phyloP scores from a whole-genome alignment of 2,113 vertebrate genomes.

The Eptesicus fuscus region DNA sequence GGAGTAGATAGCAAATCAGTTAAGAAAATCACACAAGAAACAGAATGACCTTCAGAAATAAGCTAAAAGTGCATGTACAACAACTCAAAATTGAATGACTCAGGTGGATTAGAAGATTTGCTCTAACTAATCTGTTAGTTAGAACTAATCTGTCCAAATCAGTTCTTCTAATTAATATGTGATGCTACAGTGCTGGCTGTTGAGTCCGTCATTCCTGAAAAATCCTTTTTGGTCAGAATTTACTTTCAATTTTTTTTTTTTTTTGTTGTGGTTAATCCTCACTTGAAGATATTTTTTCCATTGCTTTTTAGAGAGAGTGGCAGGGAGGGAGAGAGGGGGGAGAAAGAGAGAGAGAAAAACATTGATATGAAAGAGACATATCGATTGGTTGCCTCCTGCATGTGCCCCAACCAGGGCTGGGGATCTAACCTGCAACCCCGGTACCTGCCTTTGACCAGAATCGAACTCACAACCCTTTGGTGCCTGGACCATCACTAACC shows the following conservation, averaged over 20 bases:
- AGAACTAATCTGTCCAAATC: background rate
- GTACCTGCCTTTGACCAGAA: no score
- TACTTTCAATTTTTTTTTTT: background rate
- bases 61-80: slow-evolving; percentile 19
- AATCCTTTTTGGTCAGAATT: slow-evolving; percentile 1
- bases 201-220: background rate
- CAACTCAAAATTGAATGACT: slow-evolving; percentile 46
- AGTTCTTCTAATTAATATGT: background rate
- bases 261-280: no score
- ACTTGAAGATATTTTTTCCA: no score
- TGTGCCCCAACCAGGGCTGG: no score
- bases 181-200: background rate
- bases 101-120: background rate
- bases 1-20: slow-evolving; percentile 10
- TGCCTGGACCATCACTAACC: no score
- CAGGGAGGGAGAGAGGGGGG: no score
- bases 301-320: no score
- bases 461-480: no score
- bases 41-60: slow-evolving; percentile 44
- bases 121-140: background rate
- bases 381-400: no score
- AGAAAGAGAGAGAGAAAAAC: no score
- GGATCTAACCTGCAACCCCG: no score
- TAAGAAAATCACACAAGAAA: slow-evolving; percentile 16
- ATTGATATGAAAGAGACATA: no score